Conservation (phyloP, 2,113 vertebrate species). For the Chlamydotis undulata region DNA sequence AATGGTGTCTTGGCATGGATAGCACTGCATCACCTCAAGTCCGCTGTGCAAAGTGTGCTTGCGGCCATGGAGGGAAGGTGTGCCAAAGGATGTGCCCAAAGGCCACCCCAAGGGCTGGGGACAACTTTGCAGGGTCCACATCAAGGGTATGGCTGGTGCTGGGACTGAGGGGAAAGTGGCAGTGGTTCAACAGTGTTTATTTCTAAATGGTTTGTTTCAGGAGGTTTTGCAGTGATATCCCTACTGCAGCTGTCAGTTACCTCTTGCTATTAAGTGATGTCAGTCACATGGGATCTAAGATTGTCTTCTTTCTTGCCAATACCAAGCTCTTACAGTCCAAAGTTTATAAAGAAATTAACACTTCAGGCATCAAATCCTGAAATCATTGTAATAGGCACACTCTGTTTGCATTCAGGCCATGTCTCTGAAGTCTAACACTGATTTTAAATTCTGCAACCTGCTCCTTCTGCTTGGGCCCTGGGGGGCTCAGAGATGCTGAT, state of each 20-base stretch:
- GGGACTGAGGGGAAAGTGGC: background rate
- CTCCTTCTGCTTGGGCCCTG: background rate
- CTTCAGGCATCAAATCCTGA: background rate
- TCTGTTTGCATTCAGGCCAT: background rate
- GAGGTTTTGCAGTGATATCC: background rate
- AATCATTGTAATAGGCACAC: background rate
- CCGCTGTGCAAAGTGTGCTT: background rate
- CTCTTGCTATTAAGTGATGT: background rate
- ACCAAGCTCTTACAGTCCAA: background rate
- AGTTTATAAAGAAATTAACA: background rate
- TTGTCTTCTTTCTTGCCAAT: background rate
- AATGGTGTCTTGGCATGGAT: accelerated
- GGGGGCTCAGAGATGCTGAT: background rate
- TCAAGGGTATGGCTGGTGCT: background rate
- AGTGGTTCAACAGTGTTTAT: background rate
- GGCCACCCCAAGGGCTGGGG: background rate
- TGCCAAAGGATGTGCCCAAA: background rate
- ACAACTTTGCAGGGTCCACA: accelerated
- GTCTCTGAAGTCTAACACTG: background rate
- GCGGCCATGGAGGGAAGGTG: background rate
- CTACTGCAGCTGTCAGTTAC: background rate
- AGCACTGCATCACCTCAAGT: background rate
- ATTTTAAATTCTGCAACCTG: background rate
- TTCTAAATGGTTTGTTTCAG: background rate
- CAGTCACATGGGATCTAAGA: background rate